These are phyloP conservation scores for Luscinia luscinia DNA, from an alignment of 2,797 vertebrate species.

Conservation along the genomic window DNA sequence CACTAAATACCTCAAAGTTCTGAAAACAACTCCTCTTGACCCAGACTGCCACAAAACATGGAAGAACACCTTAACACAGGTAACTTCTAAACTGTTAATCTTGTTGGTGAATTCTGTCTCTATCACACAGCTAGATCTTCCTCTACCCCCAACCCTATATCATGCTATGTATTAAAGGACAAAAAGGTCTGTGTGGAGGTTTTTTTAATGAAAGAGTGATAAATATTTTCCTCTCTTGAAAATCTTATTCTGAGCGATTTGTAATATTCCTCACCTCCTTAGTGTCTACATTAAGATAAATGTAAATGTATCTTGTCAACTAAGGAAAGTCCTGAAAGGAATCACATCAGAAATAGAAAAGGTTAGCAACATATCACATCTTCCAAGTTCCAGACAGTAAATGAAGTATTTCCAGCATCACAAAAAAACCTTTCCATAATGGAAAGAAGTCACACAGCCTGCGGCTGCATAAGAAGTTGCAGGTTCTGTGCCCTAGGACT, in stretches of 20 bases:
- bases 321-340: background rate
- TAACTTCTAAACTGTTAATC: background rate
- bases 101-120: background rate
- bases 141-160: background rate
- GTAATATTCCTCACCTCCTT: background rate
- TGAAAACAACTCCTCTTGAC: background rate
- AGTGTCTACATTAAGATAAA: background rate
- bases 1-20: background rate
- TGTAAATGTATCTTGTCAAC: background rate
- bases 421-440: background rate
- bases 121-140: background rate
- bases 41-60: background rate
- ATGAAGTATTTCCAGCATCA: background rate
- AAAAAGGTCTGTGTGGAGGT: background rate
- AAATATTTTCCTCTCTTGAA: background rate
- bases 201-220: background rate
- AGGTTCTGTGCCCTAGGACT: background rate
- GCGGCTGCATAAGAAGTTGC: background rate
- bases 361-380: background rate
- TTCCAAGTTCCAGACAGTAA: background rate
- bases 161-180: background rate
- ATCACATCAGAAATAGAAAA: background rate
- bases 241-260: background rate
- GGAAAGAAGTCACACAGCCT: background rate
- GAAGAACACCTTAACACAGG: background rate